A percentile compares a stretch with the other conserved stretches of the same genome.
These are phyloP conservation scores for Bombus impatiens DNA, from an alignment of 1,140 invertebrate genomes.

Conservation along the genomic window DNA sequence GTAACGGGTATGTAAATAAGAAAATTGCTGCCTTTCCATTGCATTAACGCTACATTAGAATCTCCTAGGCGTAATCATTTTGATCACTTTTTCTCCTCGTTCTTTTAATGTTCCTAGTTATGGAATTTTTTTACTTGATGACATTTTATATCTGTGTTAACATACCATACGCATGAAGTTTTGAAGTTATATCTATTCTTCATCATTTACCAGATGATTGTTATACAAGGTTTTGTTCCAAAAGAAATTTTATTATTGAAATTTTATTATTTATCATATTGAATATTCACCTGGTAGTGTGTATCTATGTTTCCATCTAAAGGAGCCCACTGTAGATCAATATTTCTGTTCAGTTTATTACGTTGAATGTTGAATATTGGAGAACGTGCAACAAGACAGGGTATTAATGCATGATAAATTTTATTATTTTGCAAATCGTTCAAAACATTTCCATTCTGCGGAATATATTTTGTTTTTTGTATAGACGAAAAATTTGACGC, in stretches of 20 bases:
- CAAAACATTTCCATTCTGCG: neutral
- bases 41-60: neutral
- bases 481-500: neutral
- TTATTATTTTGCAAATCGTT: no score
- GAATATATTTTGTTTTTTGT: neutral
- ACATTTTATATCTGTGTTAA: no score
- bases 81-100: neutral
- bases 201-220: neutral
- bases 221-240: no score
- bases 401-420: no score
- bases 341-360: no score
- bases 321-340: no score
- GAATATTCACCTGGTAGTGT: no score
- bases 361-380: no score
- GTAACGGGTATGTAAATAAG: neutral
- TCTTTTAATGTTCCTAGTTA: neutral
- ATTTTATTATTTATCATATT: no score
- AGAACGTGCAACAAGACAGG: no score
- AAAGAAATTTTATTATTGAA: no score
- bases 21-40: neutral
- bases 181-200: neutral
- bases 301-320: no score
- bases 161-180: neutral
- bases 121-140: neutral
- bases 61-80: neutral